Conservation (phyloP, 2,888 invertebrate species). For the Drosophila stalkeri region DNA sequence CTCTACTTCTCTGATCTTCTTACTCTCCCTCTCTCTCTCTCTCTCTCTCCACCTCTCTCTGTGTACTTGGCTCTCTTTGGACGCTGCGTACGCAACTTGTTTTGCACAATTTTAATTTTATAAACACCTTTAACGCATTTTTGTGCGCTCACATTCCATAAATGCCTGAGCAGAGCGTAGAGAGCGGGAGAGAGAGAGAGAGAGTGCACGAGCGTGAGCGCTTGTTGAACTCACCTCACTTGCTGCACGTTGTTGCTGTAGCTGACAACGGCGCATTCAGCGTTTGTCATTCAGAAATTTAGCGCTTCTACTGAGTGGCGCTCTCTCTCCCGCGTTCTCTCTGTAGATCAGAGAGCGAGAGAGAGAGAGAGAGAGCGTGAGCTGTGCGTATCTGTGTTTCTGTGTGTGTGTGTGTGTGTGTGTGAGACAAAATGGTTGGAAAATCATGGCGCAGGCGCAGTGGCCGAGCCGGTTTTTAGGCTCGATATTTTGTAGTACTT, state of each 20-base stretch:
- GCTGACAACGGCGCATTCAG: constrained; percentile 52
- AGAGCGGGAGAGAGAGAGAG: constrained; percentile 6
- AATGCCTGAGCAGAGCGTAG: constrained; percentile 61
- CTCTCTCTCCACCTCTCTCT: constrained; percentile 7
- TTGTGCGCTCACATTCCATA: constrained; percentile 80
- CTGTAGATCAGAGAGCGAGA: constrained; percentile 4
- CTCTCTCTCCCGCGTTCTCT: constrained; percentile 15
- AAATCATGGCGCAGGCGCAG: constrained; percentile 75
- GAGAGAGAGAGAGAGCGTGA: background rate
- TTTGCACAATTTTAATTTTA: constrained; percentile 80
- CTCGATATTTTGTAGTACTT: constrained; percentile 50
- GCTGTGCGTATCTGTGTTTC: background rate
- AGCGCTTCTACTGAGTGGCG: constrained; percentile 42
- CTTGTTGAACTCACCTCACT: constrained; percentile 64
- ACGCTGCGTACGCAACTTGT: constrained; percentile 70
- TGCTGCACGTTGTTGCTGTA: constrained; percentile 40
- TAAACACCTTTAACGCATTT: constrained; percentile 81
- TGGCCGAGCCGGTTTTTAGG: constrained; percentile 55
- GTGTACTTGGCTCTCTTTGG: constrained; percentile 22
- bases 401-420: constrained; percentile 37
- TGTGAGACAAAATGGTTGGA: constrained; percentile 75
- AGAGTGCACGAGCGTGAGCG: constrained; percentile 19
- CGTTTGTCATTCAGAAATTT: constrained; percentile 71
- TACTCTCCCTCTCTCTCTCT: background rate
- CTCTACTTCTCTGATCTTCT: background rate